A percentile compares a stretch with the other conserved stretches of the same genome.
These are phyloP conservation scores for Idaea straminata DNA, from an alignment of 2,888 invertebrate species.

Conservation along the genomic window DNA sequence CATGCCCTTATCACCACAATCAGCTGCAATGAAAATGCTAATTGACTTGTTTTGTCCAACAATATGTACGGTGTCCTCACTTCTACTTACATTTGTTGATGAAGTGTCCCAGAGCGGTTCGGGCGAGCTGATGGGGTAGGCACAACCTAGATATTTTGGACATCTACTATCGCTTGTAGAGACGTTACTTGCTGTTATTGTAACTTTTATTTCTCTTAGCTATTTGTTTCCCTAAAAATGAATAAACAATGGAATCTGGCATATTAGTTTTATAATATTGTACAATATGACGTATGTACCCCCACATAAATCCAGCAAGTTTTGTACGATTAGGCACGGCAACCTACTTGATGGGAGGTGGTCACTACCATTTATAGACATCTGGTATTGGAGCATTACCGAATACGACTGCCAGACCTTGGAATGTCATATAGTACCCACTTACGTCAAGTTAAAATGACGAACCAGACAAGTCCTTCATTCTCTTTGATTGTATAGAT, in stretches of 20 bases:
- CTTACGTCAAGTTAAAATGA: background rate
- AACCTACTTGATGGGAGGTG: slow-evolving; percentile 24
- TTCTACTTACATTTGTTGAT: slow-evolving; percentile 35
- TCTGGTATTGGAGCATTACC: slow-evolving; percentile 24
- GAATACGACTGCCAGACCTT: slow-evolving; percentile 25
- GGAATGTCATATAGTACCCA: slow-evolving; percentile 12
- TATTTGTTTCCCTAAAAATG: no score
- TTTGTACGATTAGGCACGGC: slow-evolving; percentile 17
- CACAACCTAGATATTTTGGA: background rate
- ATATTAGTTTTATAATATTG: background rate
- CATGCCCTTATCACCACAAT: slow-evolving; percentile 53
- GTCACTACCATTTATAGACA: slow-evolving; percentile 25
- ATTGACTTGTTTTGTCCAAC: slow-evolving; percentile 58
- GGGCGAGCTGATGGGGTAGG: background rate
- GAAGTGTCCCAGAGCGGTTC: slow-evolving; percentile 31
- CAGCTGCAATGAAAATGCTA: slow-evolving; percentile 61
- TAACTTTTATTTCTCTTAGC: no score
- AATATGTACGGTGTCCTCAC: slow-evolving; percentile 48
- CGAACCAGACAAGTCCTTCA: background rate
- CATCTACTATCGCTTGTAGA: background rate
- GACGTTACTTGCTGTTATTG: no score
- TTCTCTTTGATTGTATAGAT: background rate
- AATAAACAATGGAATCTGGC: background rate
- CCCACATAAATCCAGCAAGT: slow-evolving; percentile 6
- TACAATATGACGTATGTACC: slow-evolving; percentile 2